A percentile compares a stretch with the other conserved stretches of the same genome.
Evolutionary conservation across 2,113 vertebrate species (phyloP).

Genomic region (Oreochromis tanganicae): DNA sequence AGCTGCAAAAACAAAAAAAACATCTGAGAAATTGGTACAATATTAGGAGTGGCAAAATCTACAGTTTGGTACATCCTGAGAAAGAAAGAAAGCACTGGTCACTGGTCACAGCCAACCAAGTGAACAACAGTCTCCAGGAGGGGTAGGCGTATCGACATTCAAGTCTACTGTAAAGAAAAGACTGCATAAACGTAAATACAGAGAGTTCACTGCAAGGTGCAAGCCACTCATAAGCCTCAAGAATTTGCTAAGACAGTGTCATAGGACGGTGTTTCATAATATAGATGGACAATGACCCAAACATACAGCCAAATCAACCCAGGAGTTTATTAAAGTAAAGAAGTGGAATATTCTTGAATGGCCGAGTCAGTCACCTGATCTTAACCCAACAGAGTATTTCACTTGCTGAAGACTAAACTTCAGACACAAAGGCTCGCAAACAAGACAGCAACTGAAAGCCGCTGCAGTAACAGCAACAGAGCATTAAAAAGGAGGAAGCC

Average conservation of each 20-base stretch:
- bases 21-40: neutral
- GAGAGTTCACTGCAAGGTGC: neutral
- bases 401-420: neutral
- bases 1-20: neutral
- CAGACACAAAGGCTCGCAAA: neutral
- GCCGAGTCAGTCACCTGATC: neutral
- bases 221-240: neutral
- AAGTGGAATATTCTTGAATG: neutral
- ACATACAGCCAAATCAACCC: fast-evolving
- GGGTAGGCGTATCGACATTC: fast-evolving
- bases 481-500: neutral
- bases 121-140: neutral
- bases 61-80: neutral
- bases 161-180: neutral
- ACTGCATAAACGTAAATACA: neutral
- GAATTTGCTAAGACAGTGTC: neutral
- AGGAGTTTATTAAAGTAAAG: neutral
- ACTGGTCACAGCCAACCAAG: neutral
- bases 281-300: neutral
- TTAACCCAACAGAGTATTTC: neutral
- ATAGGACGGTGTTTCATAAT: neutral
- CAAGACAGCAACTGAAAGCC: neutral
- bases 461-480: neutral
- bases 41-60: neutral
- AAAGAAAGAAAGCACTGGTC: neutral